Conservation (phyloP, 2,888 invertebrate species). For the Belgica antarctica region DNA sequence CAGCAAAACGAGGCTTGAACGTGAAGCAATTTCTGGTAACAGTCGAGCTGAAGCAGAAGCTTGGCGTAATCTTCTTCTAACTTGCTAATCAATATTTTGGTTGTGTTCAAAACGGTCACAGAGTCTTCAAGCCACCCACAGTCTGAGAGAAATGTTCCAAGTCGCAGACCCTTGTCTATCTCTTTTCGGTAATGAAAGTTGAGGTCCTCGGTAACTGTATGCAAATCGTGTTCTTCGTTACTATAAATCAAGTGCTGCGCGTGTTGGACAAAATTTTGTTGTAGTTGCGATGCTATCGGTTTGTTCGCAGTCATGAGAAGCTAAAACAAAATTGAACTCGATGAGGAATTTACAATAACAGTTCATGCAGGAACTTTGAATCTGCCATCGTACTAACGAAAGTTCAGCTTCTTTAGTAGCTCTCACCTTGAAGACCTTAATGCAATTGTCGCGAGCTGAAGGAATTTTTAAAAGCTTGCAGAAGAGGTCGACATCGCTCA, state of each 20-base stretch:
- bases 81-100: conserved; percentile 64
- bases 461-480: conserved; percentile 51
- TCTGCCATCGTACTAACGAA: neutral
- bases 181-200: conserved; percentile 20
- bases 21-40: conserved; percentile 83
- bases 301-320: conserved; percentile 45
- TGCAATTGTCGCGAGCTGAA: conserved; percentile 52
- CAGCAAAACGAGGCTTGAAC: conserved; percentile 79
- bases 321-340: conserved; percentile 41
- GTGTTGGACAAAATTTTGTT: conserved; percentile 39
- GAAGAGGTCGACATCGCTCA: conserved; percentile 52
- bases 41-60: conserved; percentile 72
- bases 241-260: conserved; percentile 2
- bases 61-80: conserved; percentile 59
- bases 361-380: neutral
- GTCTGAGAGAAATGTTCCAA: conserved; percentile 80
- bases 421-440: conserved; percentile 50
- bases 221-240: conserved; percentile 45
- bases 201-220: conserved; percentile 8
- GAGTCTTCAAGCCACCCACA: conserved; percentile 84
- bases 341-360: too few species aligned
- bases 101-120: conserved; percentile 67
- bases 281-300: conserved; percentile 46
- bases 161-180: conserved; percentile 52
- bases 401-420: conserved; percentile 30